A percentile compares a stretch with the other conserved stretches of the same genome.
phyloP scores from a whole-genome alignment of 2,113 vertebrate species.

The Solea solea region DNA sequence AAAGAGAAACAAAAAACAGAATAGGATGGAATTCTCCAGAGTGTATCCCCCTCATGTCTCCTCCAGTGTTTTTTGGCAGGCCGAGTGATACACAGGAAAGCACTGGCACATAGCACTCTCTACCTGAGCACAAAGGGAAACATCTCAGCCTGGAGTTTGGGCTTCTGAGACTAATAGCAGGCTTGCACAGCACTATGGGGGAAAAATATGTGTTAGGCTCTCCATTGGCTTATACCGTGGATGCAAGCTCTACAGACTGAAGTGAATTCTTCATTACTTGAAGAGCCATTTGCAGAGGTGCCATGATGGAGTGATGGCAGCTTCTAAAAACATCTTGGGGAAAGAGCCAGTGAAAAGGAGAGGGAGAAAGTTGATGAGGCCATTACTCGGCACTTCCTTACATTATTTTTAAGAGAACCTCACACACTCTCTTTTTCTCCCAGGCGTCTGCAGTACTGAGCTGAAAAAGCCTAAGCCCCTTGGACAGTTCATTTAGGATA shows the following conservation, averaged over 20 bases:
- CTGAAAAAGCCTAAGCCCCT: slow-evolving; percentile 63
- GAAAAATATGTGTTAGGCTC: slow-evolving; percentile 56
- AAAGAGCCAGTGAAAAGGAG: slow-evolving; percentile 45
- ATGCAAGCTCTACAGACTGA: slow-evolving; percentile 61
- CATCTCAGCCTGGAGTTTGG: slow-evolving; percentile 69
- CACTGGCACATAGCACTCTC: slow-evolving; percentile 71
- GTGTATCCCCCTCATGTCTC: slow-evolving; percentile 71
- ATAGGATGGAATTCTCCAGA: slow-evolving; percentile 77
- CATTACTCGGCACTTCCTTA: slow-evolving; percentile 72
- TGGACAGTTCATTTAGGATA: slow-evolving; percentile 77
- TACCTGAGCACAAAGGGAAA: slow-evolving; percentile 76
- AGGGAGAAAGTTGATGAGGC: slow-evolving; percentile 60
- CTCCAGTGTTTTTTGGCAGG: slow-evolving; percentile 72
- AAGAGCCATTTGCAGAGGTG: slow-evolving; percentile 54
- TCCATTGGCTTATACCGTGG: slow-evolving; percentile 59
- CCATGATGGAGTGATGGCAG: slow-evolving; percentile 34
- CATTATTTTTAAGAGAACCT: slow-evolving; percentile 67
- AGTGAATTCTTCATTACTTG: slow-evolving; percentile 62
- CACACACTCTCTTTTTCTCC: slow-evolving; percentile 49
- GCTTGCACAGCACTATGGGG: slow-evolving; percentile 61
- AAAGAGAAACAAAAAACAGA: slow-evolving; percentile 69
- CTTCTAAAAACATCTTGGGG: slow-evolving; percentile 61
- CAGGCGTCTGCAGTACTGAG: slow-evolving; percentile 57
- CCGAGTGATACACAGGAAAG: slow-evolving; percentile 72
- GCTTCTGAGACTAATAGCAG: slow-evolving; percentile 68